These are phyloP conservation scores for Tachyglossus aculeatus DNA, from an alignment of 2,797 vertebrate species.

Conservation along the genomic window DNA sequence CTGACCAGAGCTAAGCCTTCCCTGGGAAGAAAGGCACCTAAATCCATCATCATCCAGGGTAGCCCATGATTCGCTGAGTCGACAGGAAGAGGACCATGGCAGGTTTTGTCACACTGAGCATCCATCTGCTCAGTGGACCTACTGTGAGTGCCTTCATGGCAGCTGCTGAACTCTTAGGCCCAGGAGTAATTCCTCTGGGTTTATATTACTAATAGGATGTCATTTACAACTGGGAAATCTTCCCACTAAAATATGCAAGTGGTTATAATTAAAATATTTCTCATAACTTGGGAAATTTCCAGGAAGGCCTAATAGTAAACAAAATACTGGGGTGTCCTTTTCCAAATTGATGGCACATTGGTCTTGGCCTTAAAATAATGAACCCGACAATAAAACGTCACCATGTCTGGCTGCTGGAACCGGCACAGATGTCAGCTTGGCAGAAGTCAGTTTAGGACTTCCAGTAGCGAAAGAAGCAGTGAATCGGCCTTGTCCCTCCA, in stretches of 20 bases:
- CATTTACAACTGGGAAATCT: slow-evolving; percentile 15
- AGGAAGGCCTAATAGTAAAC: slow-evolving; percentile 39
- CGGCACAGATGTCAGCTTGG: no score
- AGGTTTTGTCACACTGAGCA: no score
- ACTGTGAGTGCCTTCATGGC: no score
- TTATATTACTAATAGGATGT: background rate
- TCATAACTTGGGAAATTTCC: slow-evolving; percentile 34
- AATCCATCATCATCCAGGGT: no score
- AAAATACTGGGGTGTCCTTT: slow-evolving; percentile 11
- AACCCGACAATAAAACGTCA: background rate
- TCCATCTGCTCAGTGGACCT: no score
- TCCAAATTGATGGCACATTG: slow-evolving; percentile 7
- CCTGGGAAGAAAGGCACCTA: no score
- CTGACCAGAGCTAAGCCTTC: no score
- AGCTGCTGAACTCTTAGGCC: no score
- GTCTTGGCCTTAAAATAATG: background rate
- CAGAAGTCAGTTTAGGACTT: slow-evolving; percentile 48
- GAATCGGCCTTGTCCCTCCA: no score
- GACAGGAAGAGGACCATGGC: no score
- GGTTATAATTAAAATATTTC: slow-evolving; percentile 35
- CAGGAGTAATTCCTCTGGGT: no score
- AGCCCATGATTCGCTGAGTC: no score
- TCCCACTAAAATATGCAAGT: slow-evolving; percentile 9
- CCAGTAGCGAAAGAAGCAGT: slow-evolving; percentile 30
- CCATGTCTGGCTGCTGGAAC: background rate